Conservation (phyloP, 1,140 invertebrate genomes). For the Brachionus manjavacas region DNA sequence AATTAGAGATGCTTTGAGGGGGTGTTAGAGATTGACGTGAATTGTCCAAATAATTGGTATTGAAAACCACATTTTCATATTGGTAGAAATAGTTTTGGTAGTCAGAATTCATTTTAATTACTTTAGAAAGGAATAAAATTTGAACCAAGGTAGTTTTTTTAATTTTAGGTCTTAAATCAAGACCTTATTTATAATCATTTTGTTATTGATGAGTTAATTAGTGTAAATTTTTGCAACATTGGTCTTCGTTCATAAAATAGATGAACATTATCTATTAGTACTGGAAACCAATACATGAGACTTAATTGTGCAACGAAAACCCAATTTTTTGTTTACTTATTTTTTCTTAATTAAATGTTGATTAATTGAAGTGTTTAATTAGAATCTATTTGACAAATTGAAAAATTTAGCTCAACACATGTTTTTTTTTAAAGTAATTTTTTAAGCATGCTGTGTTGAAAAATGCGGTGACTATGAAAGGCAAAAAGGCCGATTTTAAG, state of each 20-base stretch:
- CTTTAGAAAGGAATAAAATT: no score
- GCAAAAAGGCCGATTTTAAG: no score
- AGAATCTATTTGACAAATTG: no score
- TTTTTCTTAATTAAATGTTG: background rate
- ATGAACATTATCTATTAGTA: constrained; percentile 20
- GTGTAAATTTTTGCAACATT: background rate
- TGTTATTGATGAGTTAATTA: background rate
- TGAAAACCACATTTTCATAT: background rate
- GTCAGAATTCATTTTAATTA: background rate
- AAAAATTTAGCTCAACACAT: no score
- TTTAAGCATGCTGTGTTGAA: no score
- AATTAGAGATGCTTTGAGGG: background rate
- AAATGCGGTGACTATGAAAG: no score
- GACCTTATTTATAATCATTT: background rate
- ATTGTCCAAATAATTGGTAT: background rate
- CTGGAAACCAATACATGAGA: background rate
- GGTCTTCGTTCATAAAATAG: constrained; percentile 19
- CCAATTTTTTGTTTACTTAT: background rate
- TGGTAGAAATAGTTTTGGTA: background rate
- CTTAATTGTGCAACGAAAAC: background rate
- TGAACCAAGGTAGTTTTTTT: no score
- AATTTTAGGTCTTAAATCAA: no score
- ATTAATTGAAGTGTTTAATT: no score
- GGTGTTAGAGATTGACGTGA: background rate
- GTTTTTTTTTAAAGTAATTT: no score